Conservation (phyloP, 2,888 invertebrate genomes). For the Zaprionus bogoriensis region DNA sequence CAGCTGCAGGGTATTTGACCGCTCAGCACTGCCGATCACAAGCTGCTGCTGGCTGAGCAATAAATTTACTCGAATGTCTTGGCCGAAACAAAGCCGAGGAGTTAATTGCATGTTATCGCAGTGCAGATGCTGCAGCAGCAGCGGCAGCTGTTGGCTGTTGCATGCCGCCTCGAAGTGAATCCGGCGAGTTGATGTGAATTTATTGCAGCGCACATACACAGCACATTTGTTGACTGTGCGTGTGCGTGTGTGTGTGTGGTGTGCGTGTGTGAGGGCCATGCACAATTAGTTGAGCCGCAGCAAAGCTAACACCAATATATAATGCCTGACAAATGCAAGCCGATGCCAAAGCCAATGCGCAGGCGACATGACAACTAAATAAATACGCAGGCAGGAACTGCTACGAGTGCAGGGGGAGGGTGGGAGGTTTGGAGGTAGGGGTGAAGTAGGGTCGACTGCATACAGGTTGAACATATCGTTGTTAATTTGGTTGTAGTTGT, state of each 20-base stretch:
- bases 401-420: background rate
- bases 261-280: conserved; percentile 23
- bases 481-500: conserved; percentile 41
- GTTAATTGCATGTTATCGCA: conserved; percentile 61
- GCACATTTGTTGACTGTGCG: conserved; percentile 1
- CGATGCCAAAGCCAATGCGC: conserved; percentile 32
- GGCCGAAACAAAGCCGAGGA: conserved; percentile 30
- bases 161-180: no score
- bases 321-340: conserved; percentile 54
- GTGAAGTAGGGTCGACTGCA: no score
- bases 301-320: conserved; percentile 62
- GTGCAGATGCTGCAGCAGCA: conserved; percentile 39
- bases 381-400: conserved; percentile 21
- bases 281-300: conserved; percentile 73
- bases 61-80: conserved; percentile 43
- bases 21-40: no score
- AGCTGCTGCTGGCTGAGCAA: conserved; percentile 12
- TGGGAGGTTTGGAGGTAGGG: no score
- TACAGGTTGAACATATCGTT: conserved; percentile 1
- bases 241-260: background rate
- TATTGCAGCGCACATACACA: conserved; percentile 36
- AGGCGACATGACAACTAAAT: conserved; percentile 46
- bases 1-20: background rate
- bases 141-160: no score
- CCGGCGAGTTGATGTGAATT: conserved; percentile 55